A percentile compares a stretch with the other conserved stretches of the same genome.
These are phyloP conservation scores for Yasuhikotakia modesta DNA, from an alignment of 2,797 vertebrate genomes.

Conservation along the genomic window DNA sequence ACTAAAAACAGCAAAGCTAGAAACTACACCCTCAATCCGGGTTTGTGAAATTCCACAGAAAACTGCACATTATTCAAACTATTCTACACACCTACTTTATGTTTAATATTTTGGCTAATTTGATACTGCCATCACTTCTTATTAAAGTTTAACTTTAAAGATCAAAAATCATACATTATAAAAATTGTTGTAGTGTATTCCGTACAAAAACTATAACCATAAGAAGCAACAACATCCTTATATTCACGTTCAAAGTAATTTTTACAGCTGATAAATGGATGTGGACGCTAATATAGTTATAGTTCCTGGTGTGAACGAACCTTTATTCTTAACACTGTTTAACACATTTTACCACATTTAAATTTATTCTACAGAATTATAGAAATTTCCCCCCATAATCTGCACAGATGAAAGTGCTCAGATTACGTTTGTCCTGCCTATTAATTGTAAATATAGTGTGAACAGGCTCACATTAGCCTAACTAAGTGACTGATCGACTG, in stretches of 20 bases:
- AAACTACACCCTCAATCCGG: neutral
- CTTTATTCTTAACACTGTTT: neutral
- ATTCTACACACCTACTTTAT: neutral
- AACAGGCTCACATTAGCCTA: neutral
- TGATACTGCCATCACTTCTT: neutral
- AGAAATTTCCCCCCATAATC: neutral
- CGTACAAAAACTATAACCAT: no score
- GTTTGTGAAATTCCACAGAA: neutral
- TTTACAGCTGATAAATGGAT: no score
- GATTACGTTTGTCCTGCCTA: neutral
- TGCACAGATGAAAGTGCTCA: neutral
- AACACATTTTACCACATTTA: constrained; percentile 7
- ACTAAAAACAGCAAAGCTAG: neutral
- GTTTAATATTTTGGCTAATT: neutral
- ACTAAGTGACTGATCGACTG: neutral
- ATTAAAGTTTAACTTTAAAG: no score
- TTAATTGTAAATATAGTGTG: neutral
- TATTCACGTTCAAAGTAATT: no score
- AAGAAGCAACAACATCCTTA: no score
- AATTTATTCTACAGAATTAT: neutral
- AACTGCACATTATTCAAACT: neutral
- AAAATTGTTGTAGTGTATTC: no score
- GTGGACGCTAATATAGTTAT: no score
- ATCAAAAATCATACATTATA: no score
- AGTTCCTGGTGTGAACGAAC: no score